These are phyloP conservation scores for Xanthia togata DNA, from an alignment of 2,888 invertebrate species.

Conservation along the genomic window DNA sequence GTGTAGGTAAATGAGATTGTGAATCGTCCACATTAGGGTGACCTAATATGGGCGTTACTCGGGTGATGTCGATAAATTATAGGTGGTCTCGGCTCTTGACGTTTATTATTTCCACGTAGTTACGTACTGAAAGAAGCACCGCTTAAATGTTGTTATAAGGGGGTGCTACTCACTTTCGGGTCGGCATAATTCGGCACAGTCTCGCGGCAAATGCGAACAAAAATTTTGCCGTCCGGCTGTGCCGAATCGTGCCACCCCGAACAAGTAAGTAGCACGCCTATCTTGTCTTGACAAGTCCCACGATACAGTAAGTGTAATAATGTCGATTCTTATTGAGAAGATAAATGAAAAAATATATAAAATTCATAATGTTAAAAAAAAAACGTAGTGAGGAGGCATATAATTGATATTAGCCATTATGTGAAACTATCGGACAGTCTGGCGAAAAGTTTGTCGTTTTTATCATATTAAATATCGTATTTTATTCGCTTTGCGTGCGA, in stretches of 20 bases:
- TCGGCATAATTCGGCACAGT: not conserved
- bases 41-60: not conserved
- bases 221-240: not conserved
- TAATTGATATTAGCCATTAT: conserved; percentile 67
- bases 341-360: conserved; percentile 57
- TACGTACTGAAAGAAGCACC: conserved; percentile 74
- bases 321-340: conserved; percentile 65
- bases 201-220: too few species aligned
- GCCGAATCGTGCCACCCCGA: not conserved
- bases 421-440: conserved; percentile 59
- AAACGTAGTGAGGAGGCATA: conserved; percentile 53
- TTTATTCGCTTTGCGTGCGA: conserved; percentile 76
- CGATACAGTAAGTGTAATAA: conserved; percentile 70
- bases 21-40: too few species aligned
- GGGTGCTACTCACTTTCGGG: not conserved
- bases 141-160: conserved; percentile 68
- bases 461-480: conserved; percentile 67
- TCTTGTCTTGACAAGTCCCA: conserved; percentile 71
- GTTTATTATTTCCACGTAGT: conserved; percentile 61
- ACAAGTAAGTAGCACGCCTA: not conserved
- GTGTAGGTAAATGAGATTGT: not conserved
- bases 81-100: conserved; percentile 20
- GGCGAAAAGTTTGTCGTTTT: conserved; percentile 66
- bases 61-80: conserved; percentile 21
- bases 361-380: conserved; percentile 56